Evolutionary conservation across 2,113 vertebrate genomes (phyloP).

Genomic region (Anhinga rufa): DNA sequence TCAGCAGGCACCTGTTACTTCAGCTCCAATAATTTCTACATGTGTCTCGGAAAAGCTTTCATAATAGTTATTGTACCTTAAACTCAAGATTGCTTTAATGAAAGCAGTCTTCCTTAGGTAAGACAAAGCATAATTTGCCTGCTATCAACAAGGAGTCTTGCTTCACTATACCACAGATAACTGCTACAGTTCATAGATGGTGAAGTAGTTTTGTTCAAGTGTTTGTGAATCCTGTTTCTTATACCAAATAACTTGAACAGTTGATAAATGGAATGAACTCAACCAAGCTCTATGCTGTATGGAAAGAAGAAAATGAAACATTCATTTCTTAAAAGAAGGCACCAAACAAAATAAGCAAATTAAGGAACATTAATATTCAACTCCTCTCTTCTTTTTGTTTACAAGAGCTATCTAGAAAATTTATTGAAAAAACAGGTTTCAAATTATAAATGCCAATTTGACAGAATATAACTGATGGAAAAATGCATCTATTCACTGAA

Average conservation of each 20-base stretch:
- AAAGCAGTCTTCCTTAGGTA: background rate
- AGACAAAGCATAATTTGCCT: background rate
- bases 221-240: background rate
- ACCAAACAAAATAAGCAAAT: background rate
- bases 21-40: background rate
- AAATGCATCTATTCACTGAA: background rate
- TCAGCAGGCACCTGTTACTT: background rate
- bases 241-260: background rate
- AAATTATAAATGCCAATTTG: background rate
- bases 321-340: background rate
- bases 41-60: background rate
- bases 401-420: background rate
- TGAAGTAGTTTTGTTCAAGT: background rate
- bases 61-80: background rate
- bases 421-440: background rate
- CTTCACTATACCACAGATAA: background rate
- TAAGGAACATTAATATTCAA: conserved; percentile 5
- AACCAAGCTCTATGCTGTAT: background rate
- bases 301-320: background rate
- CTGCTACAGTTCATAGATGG: background rate
- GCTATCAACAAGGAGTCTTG: background rate
- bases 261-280: background rate
- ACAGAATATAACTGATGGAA: background rate
- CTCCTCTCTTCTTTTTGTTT: background rate
- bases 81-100: background rate